Base-by-base conservation (phyloP, 2,797 vertebrate genomes). In the Hoplostethus atlanticus region DNA sequence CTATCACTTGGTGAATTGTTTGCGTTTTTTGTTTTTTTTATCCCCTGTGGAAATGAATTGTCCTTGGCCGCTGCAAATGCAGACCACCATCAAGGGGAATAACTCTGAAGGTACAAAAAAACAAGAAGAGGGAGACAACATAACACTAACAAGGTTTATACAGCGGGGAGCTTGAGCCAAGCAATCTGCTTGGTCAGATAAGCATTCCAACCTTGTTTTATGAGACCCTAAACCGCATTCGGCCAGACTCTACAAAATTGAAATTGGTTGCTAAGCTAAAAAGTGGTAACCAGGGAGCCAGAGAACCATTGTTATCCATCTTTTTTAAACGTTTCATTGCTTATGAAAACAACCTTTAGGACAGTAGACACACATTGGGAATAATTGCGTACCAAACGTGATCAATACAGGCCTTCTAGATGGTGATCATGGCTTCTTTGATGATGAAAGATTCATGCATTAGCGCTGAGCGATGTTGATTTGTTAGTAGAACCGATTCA, bases 151-250 rank as follows among this genome's bases (percentile, higher is more conserved):
- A 78, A 79, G 78, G 76, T 73, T 78, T 76, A 63, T 76, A 84
- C 76, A 88, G 73, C 71, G 56, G 59, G 31, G 6, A 50, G 61
- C 73, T 71, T 67, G 68, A 77, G 79, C 66, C 60, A 67, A 74
- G 76, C 75, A 82, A 72, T 85, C 74, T 86, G 83, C 64, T 73
- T 15, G 63, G 64, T 80, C 77, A 68, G 81, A 87, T 84, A 86
- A 80, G 80, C 69, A 57, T 71, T 67, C 69, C 54, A 52, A 51
- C 52, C 38, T 34, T 75, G 61, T 66, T 85, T 84, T 84, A 84
- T 81, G 77, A 59, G 64, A 79, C 64, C 60, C 53, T 63, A 78
- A 34, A 71, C 72, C 62, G 25, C 51, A 30, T 77, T 76, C 56
- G 73, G 71, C 50, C 38, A 0, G 1, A 36, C 34, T 72, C 47